Percentiles rank a stretch among this genome's conserved stretches.
phyloP scores from a whole-genome alignment of 53 echinoderm and acorn worm genomes.

The Echinarachnius parma region DNA sequence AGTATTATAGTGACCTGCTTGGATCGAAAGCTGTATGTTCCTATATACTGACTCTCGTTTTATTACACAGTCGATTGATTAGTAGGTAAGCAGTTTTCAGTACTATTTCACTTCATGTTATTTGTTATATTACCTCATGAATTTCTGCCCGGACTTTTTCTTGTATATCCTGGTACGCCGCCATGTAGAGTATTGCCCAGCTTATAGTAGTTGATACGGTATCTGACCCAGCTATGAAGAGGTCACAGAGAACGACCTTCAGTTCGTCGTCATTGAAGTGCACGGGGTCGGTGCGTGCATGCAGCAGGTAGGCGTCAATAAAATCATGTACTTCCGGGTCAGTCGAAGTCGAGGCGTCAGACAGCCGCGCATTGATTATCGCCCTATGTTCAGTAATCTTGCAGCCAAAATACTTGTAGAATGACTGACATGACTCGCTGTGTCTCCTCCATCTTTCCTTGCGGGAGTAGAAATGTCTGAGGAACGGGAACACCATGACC shows the following conservation, averaged over 20 bases:
- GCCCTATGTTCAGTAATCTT: conserved; percentile 23
- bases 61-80: no score
- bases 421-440: neutral
- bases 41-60: no score
- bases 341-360: neutral
- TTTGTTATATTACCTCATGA: conserved; percentile 44
- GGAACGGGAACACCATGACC: conserved; percentile 39
- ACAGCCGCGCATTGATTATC: no score
- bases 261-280: conserved; percentile 38
- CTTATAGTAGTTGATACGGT: conserved; percentile 49
- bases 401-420: conserved; percentile 33
- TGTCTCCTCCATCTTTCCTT: conserved; percentile 23
- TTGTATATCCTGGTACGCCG: conserved; percentile 38
- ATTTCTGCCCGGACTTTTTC: conserved; percentile 57
- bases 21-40: no score
- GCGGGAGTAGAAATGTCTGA: conserved; percentile 10
- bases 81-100: no score
- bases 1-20: no score
- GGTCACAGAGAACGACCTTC: conserved; percentile 25
- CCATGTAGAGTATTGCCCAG: conserved; percentile 54
- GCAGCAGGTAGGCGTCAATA: conserved; percentile 52
- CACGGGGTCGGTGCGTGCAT: conserved; percentile 30
- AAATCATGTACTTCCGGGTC: conserved; percentile 45
- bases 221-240: conserved; percentile 43
- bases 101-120: no score